These are phyloP conservation scores for Phylloscopus collybita DNA, from an alignment of 2,797 vertebrate species.

Conservation along the genomic window DNA sequence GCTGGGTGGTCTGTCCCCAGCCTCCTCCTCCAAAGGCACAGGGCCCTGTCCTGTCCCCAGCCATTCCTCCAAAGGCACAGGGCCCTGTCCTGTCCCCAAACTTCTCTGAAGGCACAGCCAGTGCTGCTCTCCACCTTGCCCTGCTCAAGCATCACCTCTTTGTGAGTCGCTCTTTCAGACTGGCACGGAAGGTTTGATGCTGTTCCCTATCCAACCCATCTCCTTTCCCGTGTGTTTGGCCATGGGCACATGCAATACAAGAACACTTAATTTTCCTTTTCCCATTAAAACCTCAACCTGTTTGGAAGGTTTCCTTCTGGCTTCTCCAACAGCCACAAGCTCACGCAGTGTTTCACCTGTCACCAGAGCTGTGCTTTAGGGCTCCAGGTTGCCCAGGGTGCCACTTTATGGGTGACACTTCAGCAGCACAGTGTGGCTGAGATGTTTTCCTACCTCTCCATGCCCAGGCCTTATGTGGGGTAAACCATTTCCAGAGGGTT, in stretches of 20 bases:
- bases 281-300: rapidly evolving
- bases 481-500: not conserved
- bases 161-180: rapidly evolving
- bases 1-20: constrained; percentile 37
- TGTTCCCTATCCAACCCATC: rapidly evolving
- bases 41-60: not conserved
- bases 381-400: not conserved
- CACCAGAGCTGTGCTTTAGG: not conserved
- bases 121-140: not conserved
- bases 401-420: not conserved
- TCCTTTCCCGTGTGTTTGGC: rapidly evolving
- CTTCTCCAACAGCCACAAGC: not conserved
- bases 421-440: not conserved
- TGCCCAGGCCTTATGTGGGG: not conserved
- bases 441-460: not conserved
- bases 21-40: not conserved
- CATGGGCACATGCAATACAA: rapidly evolving
- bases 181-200: not conserved
- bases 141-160: not conserved
- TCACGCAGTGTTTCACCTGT: not conserved
- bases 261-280: not conserved
- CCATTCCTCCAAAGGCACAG: too few species aligned
- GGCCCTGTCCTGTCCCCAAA: not conserved
- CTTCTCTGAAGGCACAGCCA: not conserved
- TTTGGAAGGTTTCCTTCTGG: not conserved